Percentiles rank a stretch among this genome's conserved stretches.
Conservation (phyloP, 2,113 vertebrate genomes). For the Tursiops truncatus region DNA sequence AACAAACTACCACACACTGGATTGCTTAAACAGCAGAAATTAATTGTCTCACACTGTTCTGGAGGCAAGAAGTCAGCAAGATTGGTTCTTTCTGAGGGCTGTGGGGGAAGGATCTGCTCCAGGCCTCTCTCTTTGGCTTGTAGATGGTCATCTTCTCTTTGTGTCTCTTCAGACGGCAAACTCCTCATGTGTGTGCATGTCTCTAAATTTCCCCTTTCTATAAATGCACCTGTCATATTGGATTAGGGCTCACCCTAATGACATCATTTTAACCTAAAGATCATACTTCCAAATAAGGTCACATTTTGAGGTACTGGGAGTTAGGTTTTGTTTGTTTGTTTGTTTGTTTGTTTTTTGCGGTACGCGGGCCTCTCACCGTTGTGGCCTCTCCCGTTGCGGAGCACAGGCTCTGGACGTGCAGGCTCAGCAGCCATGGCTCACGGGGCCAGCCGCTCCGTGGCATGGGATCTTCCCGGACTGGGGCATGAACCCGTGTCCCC, state of each 20-base stretch:
- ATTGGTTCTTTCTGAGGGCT: background rate
- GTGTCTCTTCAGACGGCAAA: background rate
- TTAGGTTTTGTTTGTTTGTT: background rate
- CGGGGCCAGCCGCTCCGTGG: no score
- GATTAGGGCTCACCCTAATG: no score
- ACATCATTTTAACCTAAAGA: background rate
- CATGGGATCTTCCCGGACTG: no score
- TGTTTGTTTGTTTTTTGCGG: no score
- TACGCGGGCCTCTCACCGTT: no score
- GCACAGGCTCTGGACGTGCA: no score
- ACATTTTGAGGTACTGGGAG: background rate
- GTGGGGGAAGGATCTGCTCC: background rate
- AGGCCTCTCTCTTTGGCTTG: background rate
- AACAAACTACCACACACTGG: no score
- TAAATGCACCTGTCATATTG: no score
- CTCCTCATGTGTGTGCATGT: background rate
- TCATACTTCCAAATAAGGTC: background rate
- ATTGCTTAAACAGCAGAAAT: background rate
- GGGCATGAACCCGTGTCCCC: no score
- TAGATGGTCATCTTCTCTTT: background rate
- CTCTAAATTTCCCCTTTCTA: background rate
- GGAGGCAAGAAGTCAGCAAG: background rate
- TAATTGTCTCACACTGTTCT: background rate
- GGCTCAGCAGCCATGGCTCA: no score
- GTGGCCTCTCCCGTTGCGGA: no score